Evolutionary conservation across 2,113 vertebrate genomes (phyloP).

Genomic region (Beaufortia kweichowensis): DNA sequence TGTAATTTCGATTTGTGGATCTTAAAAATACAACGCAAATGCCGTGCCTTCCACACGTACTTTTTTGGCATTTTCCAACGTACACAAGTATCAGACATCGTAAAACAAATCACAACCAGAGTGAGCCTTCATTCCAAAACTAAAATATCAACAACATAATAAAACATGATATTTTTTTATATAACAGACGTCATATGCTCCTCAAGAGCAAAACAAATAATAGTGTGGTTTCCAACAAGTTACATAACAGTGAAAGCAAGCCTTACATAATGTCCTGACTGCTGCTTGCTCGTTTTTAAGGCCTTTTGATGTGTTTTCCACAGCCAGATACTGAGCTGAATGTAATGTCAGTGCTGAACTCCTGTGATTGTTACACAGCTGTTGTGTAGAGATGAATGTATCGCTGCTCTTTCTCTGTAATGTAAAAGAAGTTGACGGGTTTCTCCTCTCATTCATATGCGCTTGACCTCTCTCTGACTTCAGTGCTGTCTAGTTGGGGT

Average conservation of each 20-base stretch:
- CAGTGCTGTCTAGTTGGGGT: conserved; percentile 32
- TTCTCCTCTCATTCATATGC: conserved; percentile 45
- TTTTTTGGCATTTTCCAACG: too few species aligned
- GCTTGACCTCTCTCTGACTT: conserved; percentile 62
- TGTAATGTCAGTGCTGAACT: conserved; percentile 51
- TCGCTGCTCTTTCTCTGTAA: conserved; percentile 31
- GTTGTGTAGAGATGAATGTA: conserved; percentile 38
- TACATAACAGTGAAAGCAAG: conserved; percentile 9
- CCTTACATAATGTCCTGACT: conserved; percentile 5
- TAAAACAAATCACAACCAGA: background rate
- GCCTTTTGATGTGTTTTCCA: background rate
- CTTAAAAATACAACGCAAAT: too few species aligned
- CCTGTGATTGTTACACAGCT: conserved; percentile 51
- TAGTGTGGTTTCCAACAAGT: background rate
- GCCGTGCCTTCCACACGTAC: too few species aligned
- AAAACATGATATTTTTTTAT: too few species aligned
- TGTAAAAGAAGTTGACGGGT: conserved; percentile 46
- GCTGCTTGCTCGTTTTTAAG: background rate
- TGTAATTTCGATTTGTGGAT: background rate
- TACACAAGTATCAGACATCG: too few species aligned
- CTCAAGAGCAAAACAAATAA: background rate
- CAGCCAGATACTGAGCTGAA: conserved; percentile 10
- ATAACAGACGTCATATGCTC: too few species aligned
- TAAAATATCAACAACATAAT: too few species aligned
- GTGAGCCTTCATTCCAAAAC: background rate